A percentile compares a stretch with the other conserved stretches of the same genome.
Conservation (phyloP, 2,113 vertebrate genomes). For the Tragelaphus strepsiceros region DNA sequence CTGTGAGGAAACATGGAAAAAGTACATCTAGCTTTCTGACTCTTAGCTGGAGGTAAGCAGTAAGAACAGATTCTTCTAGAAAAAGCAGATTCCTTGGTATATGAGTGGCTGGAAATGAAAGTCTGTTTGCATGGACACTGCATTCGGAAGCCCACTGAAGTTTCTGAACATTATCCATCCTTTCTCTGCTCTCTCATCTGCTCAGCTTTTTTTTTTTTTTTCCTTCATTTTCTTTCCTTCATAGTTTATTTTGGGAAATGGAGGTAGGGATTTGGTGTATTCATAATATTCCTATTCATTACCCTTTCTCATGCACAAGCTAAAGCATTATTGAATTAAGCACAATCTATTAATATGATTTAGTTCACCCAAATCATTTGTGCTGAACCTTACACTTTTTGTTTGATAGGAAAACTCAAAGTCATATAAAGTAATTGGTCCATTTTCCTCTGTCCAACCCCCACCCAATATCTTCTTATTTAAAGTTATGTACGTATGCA, state of each 20-base stretch:
- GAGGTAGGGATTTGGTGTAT: background rate
- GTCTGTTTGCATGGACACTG: background rate
- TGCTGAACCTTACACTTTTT: background rate
- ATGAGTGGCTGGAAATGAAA: background rate
- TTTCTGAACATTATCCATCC: background rate
- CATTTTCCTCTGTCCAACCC: background rate
- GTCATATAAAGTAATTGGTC: background rate
- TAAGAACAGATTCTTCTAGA: background rate
- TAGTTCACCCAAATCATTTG: background rate
- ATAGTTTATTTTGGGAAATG: background rate
- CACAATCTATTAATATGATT: background rate
- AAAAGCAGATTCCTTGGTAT: background rate
- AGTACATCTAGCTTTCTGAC: background rate
- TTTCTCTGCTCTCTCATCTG: background rate
- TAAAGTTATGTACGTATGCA: background rate
- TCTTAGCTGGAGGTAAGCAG: background rate
- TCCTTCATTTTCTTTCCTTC: background rate
- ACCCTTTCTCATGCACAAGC: background rate
- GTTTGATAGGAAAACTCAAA: background rate
- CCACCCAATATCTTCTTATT: background rate
- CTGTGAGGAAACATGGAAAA: background rate
- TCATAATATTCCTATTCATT: background rate
- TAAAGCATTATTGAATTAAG: background rate
- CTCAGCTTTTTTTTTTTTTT: background rate
- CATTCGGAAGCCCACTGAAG: background rate